Base-by-base conservation (phyloP, 2,888 invertebrate genomes). In the Steinernema carpocapsae region DNA sequence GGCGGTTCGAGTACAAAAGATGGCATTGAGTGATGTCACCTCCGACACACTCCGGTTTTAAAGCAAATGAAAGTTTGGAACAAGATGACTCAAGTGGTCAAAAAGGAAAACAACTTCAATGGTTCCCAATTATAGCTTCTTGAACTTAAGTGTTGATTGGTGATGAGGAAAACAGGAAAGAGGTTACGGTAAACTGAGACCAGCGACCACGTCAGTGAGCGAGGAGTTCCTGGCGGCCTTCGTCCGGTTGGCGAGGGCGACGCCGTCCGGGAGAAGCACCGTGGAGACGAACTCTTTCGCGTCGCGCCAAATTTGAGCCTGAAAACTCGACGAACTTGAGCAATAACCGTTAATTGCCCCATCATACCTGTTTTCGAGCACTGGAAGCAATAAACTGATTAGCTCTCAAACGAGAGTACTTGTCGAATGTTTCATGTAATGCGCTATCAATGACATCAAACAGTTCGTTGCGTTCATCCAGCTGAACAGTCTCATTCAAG, bases 341-440 rank as follows among this genome's bases (percentile, higher is more conserved):
- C 32, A 19, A 72, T 72, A n/a, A 45, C 19, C 45, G 14, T 37
- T 32, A 17, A 32, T 1, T 12, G 26, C 26, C 26, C 74, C 29
- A 72, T 37, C 29, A 19, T 52, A 79, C 84, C 77, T 86, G 86
- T 76, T 84, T 85, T 26, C 83, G 73, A 48, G 85, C 86, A 70
- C 79, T 82, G 48, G 83, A 83, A 29, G 83, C 84, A 46, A 86
- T 86, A 32, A 84, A 79, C 73, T 84, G 82, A 72, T 84, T 84
- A 46, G 84, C 81, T 37, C 81, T 76, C 42, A 79, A 77, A 19
- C 86, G 76, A 12, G 86, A 85, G 71, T 86, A 82, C 24, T 79
- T 76, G 75, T 86, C 86, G 70, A 86, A 82, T 7, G 86, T 86
- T 76, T 86, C 85, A 10, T 81, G 82, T 10, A 86, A 78, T 4